A percentile compares a stretch with the other conserved stretches of the same genome.
phyloP scores from a whole-genome alignment of 2,797 vertebrate species.

The Nothura maculosa region DNA sequence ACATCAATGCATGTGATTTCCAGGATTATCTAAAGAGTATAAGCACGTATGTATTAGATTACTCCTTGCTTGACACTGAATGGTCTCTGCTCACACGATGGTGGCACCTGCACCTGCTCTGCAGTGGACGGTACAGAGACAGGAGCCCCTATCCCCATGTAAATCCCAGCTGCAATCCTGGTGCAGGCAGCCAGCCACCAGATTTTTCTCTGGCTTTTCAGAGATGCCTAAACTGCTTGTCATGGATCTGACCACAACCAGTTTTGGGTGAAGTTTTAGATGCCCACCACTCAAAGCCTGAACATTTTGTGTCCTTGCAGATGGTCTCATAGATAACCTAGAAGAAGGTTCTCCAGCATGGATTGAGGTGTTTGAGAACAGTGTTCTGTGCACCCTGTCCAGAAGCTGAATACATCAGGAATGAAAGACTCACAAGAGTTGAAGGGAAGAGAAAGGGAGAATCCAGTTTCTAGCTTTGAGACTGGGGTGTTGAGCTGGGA shows the following conservation, averaged over 20 bases:
- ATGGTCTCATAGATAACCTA: background rate
- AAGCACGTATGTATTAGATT: background rate
- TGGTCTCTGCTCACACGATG: background rate
- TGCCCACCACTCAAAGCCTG: accelerated
- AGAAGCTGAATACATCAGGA: background rate
- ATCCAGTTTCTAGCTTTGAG: background rate
- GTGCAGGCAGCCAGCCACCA: background rate
- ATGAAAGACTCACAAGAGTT: background rate
- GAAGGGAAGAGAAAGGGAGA: background rate
- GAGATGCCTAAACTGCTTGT: background rate
- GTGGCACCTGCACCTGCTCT: background rate
- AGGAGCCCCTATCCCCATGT: background rate
- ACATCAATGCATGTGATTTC: background rate
- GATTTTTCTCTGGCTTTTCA: background rate
- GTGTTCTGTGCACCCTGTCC: accelerated
- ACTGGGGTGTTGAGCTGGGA: background rate
- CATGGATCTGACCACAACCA: background rate
- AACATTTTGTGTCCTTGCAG: background rate
- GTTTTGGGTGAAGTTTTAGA: accelerated
- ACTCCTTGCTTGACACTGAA: background rate
- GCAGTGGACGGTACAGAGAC: accelerated
- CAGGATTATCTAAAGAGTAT: background rate
- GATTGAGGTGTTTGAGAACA: accelerated
- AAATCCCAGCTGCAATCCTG: background rate
- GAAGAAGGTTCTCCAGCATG: background rate